Evolutionary conservation across 53 echinoderm and acorn worm species (phyloP).

Genomic region (Crossaster papposus): DNA sequence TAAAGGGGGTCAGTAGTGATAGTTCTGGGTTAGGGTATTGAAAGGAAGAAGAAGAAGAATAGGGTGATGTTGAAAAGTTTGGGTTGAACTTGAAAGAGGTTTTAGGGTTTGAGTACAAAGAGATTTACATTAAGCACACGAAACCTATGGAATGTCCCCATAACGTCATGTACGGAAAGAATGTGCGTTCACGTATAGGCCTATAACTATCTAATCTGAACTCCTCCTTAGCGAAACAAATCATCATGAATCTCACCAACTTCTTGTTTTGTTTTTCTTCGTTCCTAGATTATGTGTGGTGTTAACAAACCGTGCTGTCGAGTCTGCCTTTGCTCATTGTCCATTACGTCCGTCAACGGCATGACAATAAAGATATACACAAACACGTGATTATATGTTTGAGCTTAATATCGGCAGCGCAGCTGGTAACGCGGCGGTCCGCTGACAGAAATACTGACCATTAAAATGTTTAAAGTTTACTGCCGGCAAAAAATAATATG

Average conservation of each 20-base stretch:
- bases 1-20: too few species aligned
- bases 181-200: too few species aligned
- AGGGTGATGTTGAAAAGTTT: too few species aligned
- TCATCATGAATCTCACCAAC: not conserved
- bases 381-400: constrained; percentile 14
- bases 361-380: constrained; percentile 55
- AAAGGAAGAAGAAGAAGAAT: too few species aligned
- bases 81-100: too few species aligned
- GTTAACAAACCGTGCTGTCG: not conserved
- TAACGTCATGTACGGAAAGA: not conserved
- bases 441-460: constrained; percentile 64
- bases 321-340: not conserved
- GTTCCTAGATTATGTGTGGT: not conserved
- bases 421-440: not conserved
- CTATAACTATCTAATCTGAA: too few species aligned
- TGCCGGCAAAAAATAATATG: constrained; percentile 39
- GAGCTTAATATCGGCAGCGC: not conserved
- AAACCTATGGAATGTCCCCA: too few species aligned
- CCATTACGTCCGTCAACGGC: constrained; percentile 28
- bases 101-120: too few species aligned
- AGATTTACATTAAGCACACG: too few species aligned
- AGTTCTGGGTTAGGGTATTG: too few species aligned
- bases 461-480: constrained; percentile 64
- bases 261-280: not conserved
- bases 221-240: not conserved